phyloP scores from a whole-genome alignment of 23 tunicate species.

The Styela clava region DNA sequence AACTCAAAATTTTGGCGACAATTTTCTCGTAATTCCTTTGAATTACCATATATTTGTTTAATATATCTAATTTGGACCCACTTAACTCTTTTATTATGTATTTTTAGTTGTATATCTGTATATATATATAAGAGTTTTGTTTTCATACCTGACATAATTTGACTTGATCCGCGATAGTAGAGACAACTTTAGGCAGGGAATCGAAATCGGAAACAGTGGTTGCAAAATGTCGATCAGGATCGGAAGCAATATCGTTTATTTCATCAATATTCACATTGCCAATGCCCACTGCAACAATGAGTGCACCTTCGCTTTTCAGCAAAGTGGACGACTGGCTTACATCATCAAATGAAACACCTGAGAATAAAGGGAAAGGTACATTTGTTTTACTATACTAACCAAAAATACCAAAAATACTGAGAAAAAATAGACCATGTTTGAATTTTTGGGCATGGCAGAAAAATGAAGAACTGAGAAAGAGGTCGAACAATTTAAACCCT shows the following conservation, averaged over 20 bases:
- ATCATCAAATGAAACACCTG: slow-evolving; percentile 77
- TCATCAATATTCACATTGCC: slow-evolving; percentile 46
- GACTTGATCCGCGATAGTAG: slow-evolving; percentile 49
- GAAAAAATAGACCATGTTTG: too few relatives aligned
- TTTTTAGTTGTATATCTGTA: too few relatives aligned
- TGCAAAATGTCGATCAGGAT: slow-evolving; percentile 69
- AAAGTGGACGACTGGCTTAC: slow-evolving; percentile 45
- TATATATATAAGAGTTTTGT: too few relatives aligned
- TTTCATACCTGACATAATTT: slow-evolving; percentile 65
- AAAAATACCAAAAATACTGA: neutral
- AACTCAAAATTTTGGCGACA: too few relatives aligned
- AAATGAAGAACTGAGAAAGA: too few relatives aligned
- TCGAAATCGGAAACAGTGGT: slow-evolving; percentile 55
- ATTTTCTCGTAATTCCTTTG: too few relatives aligned
- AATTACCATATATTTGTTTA: too few relatives aligned
- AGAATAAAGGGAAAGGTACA: neutral
- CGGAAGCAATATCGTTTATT: slow-evolving; percentile 67
- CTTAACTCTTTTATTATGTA: too few relatives aligned
- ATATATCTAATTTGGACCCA: too few relatives aligned
- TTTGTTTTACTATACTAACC: neutral
- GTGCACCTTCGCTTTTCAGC: slow-evolving; percentile 54
- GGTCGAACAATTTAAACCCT: too few relatives aligned
- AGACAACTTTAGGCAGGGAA: slow-evolving; percentile 30
- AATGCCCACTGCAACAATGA: slow-evolving; percentile 70
- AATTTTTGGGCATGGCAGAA: neutral